Percentiles rank a stretch among this genome's conserved stretches.
phyloP scores from a whole-genome alignment of 2,113 vertebrate genomes.

The Grus americana region DNA sequence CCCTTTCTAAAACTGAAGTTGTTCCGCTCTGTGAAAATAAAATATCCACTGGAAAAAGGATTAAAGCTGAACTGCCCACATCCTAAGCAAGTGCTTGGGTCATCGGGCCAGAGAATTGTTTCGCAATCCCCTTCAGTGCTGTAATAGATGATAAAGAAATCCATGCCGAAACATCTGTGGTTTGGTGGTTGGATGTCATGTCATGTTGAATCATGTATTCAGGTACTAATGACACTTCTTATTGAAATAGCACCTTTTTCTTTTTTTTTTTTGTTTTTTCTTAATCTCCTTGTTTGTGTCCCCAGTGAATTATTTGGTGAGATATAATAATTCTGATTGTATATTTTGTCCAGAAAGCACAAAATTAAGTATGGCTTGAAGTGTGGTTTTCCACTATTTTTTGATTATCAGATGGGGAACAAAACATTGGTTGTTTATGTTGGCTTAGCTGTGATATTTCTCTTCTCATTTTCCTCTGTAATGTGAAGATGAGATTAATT shows the following conservation, averaged over 20 bases:
- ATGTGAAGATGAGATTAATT: background rate
- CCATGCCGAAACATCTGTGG: background rate
- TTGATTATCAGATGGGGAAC: background rate
- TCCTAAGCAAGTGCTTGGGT: background rate
- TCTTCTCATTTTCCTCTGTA: background rate
- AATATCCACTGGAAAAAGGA: background rate
- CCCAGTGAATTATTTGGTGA: background rate
- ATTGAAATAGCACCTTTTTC: background rate
- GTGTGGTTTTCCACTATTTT: background rate
- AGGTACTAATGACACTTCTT: background rate
- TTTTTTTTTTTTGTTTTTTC: background rate
- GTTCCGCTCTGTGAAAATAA: background rate
- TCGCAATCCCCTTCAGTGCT: background rate
- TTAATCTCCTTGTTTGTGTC: background rate
- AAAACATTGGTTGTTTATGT: constrained; percentile 5
- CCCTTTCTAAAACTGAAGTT: background rate
- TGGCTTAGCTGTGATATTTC: constrained; percentile 35
- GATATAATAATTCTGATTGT: background rate
- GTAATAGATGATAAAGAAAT: background rate
- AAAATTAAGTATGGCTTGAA: background rate
- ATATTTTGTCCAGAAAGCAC: background rate
- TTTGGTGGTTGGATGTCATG: background rate
- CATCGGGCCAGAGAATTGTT: background rate
- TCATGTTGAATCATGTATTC: background rate
- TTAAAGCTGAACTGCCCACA: background rate